phyloP scores from a whole-genome alignment of 1,140 invertebrate genomes.

The Drosophila leontia region DNA sequence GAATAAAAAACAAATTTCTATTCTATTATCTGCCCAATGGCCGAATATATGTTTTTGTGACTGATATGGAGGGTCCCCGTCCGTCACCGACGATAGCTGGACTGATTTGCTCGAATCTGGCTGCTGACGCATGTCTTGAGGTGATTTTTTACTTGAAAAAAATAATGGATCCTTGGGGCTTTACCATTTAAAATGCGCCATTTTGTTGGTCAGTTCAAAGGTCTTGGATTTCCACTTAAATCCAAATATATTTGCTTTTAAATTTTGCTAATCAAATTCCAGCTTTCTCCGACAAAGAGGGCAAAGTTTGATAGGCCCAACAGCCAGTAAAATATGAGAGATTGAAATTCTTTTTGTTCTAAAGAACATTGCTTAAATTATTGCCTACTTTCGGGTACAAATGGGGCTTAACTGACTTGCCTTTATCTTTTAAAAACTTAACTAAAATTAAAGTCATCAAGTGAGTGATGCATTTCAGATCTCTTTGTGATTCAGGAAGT shows the following conservation, averaged over 20 bases:
- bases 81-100: slow-evolving; percentile 22
- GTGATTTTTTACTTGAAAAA: slow-evolving; percentile 4
- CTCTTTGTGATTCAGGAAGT: slow-evolving; percentile 42
- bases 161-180: slow-evolving; percentile 2
- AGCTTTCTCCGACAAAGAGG: slow-evolving; percentile 20
- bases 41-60: slow-evolving; percentile 13
- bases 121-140: slow-evolving; percentile 29
- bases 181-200: background rate
- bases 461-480: slow-evolving; percentile 3
- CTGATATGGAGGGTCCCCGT: slow-evolving; percentile 15
- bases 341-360: background rate
- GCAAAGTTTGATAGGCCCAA: slow-evolving; percentile 3
- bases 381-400: slow-evolving; percentile 41
- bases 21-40: slow-evolving; percentile 3
- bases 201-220: background rate
- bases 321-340: background rate
- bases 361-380: background rate
- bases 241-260: background rate
- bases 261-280: background rate
- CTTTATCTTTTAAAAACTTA: background rate
- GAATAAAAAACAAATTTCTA: slow-evolving; percentile 56
- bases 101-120: slow-evolving; percentile 3
- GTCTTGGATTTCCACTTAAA: background rate
- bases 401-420: background rate
- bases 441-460: background rate